Percentiles rank a stretch among this genome's conserved stretches.
Conservation (phyloP, 1,140 invertebrate species). For the Hycleus phaleratus region DNA sequence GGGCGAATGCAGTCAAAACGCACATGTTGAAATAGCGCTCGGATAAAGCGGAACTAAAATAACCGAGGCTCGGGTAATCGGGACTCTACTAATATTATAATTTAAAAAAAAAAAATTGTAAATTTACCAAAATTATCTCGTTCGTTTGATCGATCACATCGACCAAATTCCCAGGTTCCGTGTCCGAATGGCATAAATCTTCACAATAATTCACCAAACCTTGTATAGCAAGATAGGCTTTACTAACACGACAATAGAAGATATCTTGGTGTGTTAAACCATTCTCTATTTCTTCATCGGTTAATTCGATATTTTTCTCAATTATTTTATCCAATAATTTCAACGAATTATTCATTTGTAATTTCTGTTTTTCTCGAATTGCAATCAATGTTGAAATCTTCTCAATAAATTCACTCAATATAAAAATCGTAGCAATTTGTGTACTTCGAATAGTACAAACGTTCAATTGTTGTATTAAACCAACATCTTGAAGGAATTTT, state of each 20-base stretch:
- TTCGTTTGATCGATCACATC: slow-evolving; percentile 50
- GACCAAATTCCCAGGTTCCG: slow-evolving; percentile 46
- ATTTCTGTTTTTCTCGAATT: too few relatives aligned
- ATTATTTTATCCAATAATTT: too few relatives aligned
- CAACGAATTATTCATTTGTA: too few relatives aligned
- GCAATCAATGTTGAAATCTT: slow-evolving; percentile 69
- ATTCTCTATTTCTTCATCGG: slow-evolving; percentile 35
- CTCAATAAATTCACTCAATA: slow-evolving; percentile 52
- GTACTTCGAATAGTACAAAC: slow-evolving; percentile 40
- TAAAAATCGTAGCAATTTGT: slow-evolving; percentile 55
- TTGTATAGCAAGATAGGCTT: slow-evolving; percentile 48
- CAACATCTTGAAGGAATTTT: slow-evolving; percentile 67
- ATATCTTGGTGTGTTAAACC: slow-evolving; percentile 60
- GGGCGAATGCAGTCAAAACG: too few relatives aligned
- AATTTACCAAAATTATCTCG: slow-evolving; percentile 45
- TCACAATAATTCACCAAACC: slow-evolving; percentile 47
- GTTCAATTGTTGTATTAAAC: slow-evolving; percentile 57
- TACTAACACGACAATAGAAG: slow-evolving; percentile 62
- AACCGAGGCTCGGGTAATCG: too few relatives aligned
- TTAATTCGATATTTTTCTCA: too few relatives aligned
- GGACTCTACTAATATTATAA: too few relatives aligned
- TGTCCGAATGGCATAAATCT: slow-evolving; percentile 48
- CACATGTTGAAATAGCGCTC: too few relatives aligned
- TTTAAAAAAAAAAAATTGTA: slow-evolving; percentile 17
- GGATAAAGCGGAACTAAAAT: too few relatives aligned